Evolutionary conservation across 37 sponge, comb jelly and placozoan genomes (phyloP).

Genomic region (Mnemiopsis leidyi): DNA sequence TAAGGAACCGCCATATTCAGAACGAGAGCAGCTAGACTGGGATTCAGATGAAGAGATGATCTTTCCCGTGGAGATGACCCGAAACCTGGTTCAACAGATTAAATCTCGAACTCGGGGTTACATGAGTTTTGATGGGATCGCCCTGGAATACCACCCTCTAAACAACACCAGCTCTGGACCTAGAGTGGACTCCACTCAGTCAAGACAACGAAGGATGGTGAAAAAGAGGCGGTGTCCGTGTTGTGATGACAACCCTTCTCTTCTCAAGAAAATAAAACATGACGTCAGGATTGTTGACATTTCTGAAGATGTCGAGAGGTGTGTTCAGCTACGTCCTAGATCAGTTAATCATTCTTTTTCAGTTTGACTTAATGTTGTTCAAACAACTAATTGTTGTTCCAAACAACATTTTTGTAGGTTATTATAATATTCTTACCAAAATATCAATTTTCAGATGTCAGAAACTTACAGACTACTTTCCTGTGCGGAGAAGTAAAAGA

Average conservation of each 20-base stretch:
- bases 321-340: neutral
- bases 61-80: neutral
- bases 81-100: neutral
- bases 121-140: neutral
- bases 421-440: neutral
- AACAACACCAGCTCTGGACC: neutral
- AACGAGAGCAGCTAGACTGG: neutral
- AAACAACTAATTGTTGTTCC: too few species aligned
- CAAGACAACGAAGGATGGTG: too few species aligned
- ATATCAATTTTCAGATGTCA: conserved; percentile 41
- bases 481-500: conserved; percentile 57
- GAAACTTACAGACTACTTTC: conserved; percentile 43
- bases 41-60: neutral
- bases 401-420: neutral
- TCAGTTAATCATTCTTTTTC: too few species aligned
- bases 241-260: neutral
- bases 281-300: neutral
- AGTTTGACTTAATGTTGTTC: too few species aligned
- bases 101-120: neutral
- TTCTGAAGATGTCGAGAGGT: neutral
- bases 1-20: neutral
- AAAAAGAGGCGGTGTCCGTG: neutral
- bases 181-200: neutral
- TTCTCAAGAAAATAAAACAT: neutral
- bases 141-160: neutral